phyloP scores from a whole-genome alignment of 2,797 vertebrate species.

The Alectoris magna region DNA sequence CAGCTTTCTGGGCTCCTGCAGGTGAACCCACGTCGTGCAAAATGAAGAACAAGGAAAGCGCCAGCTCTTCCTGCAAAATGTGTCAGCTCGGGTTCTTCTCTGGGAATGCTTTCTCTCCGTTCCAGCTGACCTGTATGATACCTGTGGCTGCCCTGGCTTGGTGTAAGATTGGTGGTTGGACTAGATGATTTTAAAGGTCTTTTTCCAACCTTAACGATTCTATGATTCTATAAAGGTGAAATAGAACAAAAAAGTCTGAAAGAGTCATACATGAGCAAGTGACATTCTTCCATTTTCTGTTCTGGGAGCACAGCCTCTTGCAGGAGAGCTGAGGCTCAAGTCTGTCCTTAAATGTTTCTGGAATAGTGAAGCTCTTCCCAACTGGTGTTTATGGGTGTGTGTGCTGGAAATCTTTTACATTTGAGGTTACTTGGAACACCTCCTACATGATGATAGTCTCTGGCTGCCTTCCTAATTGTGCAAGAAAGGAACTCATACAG shows the following conservation, averaged over 20 bases:
- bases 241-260: not conserved
- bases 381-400: not conserved
- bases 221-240: not conserved
- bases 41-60: not conserved
- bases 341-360: not conserved
- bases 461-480: conserved; percentile 29
- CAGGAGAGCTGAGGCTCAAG: not conserved
- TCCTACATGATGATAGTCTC: not conserved
- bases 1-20: conserved; percentile 31
- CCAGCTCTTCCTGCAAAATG: not conserved
- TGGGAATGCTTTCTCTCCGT: not conserved
- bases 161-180: too few relatives aligned
- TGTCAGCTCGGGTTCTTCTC: not conserved
- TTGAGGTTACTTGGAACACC: conserved; percentile 18
- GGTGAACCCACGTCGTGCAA: not conserved
- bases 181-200: too few relatives aligned
- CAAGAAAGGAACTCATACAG: conserved; percentile 9
- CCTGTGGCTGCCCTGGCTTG: not conserved
- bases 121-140: not conserved
- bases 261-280: not conserved
- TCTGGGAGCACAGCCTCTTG: not conserved
- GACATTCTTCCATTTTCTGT: not conserved
- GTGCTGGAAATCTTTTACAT: not conserved
- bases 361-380: not conserved
- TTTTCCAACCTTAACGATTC: too few relatives aligned